phyloP scores from a whole-genome alignment of 2,797 vertebrate species.

The Pteropus rufus region DNA sequence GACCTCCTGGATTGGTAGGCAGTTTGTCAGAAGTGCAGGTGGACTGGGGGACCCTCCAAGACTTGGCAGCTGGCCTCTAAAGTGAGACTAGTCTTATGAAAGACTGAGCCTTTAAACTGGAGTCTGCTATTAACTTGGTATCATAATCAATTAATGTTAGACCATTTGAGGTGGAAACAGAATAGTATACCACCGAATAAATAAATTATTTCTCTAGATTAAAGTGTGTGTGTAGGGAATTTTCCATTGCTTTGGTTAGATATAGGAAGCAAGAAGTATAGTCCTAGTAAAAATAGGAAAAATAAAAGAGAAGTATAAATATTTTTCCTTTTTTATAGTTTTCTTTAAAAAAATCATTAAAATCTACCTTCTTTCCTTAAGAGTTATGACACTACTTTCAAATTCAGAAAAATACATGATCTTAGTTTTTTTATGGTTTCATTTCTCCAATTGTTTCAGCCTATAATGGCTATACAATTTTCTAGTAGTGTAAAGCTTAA shows the following conservation, averaged over 20 bases:
- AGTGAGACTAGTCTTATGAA: not conserved
- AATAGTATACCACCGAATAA: not conserved
- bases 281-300: not conserved
- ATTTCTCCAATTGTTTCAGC: not conserved
- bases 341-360: not conserved
- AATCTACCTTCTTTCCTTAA: not conserved
- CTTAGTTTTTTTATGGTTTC: not conserved
- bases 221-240: not conserved
- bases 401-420: not conserved
- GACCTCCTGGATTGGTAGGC: not conserved
- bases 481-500: not conserved
- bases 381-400: not conserved
- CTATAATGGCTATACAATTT: not conserved
- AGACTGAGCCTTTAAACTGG: not conserved
- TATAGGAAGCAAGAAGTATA: not conserved
- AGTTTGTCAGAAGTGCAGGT: not conserved
- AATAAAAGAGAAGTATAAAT: not conserved
- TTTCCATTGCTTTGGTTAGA: not conserved
- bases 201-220: not conserved
- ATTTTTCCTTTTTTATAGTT: not conserved
- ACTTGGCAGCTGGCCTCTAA: not conserved
- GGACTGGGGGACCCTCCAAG: not conserved
- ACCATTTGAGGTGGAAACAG: not conserved
- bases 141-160: not conserved
- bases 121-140: not conserved